Evolutionary conservation across 2,888 invertebrate genomes (phyloP).

Genomic region (Brenthis daphne): DNA sequence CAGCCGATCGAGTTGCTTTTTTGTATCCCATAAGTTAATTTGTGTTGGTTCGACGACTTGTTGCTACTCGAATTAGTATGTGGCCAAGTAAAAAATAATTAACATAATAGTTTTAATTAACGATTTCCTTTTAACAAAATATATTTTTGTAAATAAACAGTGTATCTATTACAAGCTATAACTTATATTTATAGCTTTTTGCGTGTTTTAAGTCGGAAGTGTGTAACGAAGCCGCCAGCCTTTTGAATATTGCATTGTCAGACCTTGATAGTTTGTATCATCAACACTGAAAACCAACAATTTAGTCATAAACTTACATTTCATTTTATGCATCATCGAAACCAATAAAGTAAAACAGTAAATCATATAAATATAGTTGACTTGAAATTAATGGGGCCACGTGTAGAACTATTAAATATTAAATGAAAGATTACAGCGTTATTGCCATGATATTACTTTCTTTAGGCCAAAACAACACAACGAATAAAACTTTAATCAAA

Average conservation of each 20-base stretch:
- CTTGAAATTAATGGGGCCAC: neutral
- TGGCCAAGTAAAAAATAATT: neutral
- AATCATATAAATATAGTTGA: neutral
- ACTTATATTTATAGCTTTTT: slow-evolving; percentile 38
- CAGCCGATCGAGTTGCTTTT: slow-evolving; percentile 42
- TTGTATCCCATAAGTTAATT: slow-evolving; percentile 34
- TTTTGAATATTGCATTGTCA: slow-evolving; percentile 52
- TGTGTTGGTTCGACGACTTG: slow-evolving; percentile 12
- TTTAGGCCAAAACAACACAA: slow-evolving; percentile 29
- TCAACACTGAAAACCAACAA: slow-evolving; percentile 39
- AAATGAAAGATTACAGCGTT: slow-evolving; percentile 22
- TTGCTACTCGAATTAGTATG: slow-evolving; percentile 15
- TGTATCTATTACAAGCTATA: no score
- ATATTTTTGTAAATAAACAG: no score
- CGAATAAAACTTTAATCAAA: slow-evolving; percentile 40
- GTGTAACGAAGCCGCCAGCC: slow-evolving; percentile 52
- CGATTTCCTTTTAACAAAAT: no score
- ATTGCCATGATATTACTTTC: slow-evolving; percentile 33
- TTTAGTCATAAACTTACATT: slow-evolving; percentile 25
- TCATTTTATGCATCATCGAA: neutral
- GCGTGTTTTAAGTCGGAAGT: slow-evolving; percentile 56
- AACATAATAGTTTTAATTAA: neutral
- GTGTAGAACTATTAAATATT: slow-evolving; percentile 11
- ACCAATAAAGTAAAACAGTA: neutral
- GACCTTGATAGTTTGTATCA: slow-evolving; percentile 42